Base-by-base conservation (phyloP, 2,113 vertebrate genomes). In the Festucalex cinctus region DNA sequence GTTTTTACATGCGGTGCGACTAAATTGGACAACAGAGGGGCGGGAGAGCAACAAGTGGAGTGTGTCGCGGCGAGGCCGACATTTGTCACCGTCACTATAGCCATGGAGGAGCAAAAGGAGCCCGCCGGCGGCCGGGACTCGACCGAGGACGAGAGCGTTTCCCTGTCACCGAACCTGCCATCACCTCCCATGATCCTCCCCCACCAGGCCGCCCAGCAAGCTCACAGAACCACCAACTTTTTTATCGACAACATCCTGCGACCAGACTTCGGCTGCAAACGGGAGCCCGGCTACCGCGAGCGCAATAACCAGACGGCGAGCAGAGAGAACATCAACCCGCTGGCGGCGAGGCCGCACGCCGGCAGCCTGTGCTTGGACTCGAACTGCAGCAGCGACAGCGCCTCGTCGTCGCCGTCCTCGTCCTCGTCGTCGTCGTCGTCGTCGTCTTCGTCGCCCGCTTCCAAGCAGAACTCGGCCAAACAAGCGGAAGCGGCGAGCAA, bases 201-300 rank as follows among this genome's bases (percentile, higher is more conserved):
- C 49, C 94, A 91, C 75, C 93, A 87, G 77, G 94, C 91, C 22
- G 94, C 90, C 66, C 93, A 92, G 88, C 94, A 90, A 86, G 88
- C 89, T 54, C 94, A 95, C 83, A 90, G 94, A 84, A 95, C 93
- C 86, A 96, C 95, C 75, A 96, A 97, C 95, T 97, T 96, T 85
- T 96, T 97, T 90, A 97, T 96, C 77, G 95, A 98, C 90, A 95
- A 98, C 90, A 98, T 98, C 83, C 88, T 98, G 54, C 93, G 95
- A 81, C 95, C 95, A 76, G 95, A 98, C 89, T 96, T 98, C 88
- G 95, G 95, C 89, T 95, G 94, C 91, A 92, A 93, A 75, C 95
- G 94, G 84, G 95, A 96, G 86, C 39, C 80, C 57, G 74, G 91
- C 75, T 89, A 88, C 83, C 91, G 89, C 80, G 93, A 94, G 24